phyloP scores from a whole-genome alignment of 2,888 invertebrate genomes.

The Magallana nippona region DNA sequence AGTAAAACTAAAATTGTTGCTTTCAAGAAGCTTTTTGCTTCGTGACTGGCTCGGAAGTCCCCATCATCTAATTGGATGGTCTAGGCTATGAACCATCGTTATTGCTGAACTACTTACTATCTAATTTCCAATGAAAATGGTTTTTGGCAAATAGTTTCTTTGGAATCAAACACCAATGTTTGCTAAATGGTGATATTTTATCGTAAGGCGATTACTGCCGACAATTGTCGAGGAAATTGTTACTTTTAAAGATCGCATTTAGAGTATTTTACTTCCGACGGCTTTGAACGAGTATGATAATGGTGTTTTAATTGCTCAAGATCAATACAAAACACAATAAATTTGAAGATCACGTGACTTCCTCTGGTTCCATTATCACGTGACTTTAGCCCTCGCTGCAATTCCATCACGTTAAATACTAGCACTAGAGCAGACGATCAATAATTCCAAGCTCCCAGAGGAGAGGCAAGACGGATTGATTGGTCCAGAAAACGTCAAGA shows the following conservation, averaged over 20 bases:
- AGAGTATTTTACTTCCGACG: slow-evolving; percentile 36
- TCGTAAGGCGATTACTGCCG: slow-evolving; percentile 20
- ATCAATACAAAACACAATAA: slow-evolving; percentile 36
- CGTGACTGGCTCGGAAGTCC: slow-evolving; percentile 17
- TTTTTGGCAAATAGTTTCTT: slow-evolving; percentile 30
- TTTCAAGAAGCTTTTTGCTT: slow-evolving; percentile 1
- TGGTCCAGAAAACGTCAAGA: slow-evolving; percentile 32
- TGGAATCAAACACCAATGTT: neutral
- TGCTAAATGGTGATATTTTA: slow-evolving; percentile 33
- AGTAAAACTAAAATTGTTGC: no score
- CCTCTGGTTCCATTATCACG: slow-evolving; percentile 24
- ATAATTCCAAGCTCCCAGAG: slow-evolving; percentile 20
- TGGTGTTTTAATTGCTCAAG: slow-evolving; percentile 36
- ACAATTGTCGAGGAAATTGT: slow-evolving; percentile 38
- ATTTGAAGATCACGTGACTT: slow-evolving; percentile 32
- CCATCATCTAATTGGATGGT: slow-evolving; percentile 6
- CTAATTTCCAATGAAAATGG: slow-evolving; percentile 19
- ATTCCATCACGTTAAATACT: slow-evolving; percentile 39
- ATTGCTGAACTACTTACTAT: slow-evolving; percentile 24
- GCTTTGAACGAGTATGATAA: slow-evolving; percentile 35
- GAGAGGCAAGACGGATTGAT: slow-evolving; percentile 32
- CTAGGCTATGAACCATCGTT: neutral
- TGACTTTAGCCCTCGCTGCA: slow-evolving; percentile 30
- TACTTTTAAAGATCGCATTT: slow-evolving; percentile 37
- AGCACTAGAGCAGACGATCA: neutral